Evolutionary conservation across 2,888 invertebrate genomes (phyloP), one percentile per base, ranked within the genome.

Genomic region (Stenodera caucasica): DNA sequence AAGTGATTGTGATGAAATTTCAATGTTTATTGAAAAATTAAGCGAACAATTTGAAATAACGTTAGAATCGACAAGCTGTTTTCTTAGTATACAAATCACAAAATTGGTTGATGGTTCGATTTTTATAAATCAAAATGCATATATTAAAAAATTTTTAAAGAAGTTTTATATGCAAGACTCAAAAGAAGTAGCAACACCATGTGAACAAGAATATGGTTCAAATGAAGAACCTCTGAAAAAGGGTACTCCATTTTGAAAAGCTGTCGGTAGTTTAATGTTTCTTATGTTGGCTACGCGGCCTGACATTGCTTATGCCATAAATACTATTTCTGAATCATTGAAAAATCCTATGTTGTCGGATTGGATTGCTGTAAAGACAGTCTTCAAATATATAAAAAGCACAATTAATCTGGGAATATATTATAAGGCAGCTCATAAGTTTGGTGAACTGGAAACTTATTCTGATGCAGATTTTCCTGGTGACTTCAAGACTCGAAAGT

Each of bases 331-430:
- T n/a, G n/a, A n/a, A n/a, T n/a, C n/a, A n/a, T n/a, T n/a, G n/a
- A n/a, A n/a, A n/a, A n/a, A n/a, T n/a, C n/a, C n/a, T n/a, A n/a
- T n/a, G n/a, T n/a, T n/a, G n/a, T n/a, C 12, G 4, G 60, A 66
- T 49, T 61, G 77, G 73, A 64, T 55, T 12, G 72, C 72, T 1
- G 74, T 73, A 0, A 74, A 77, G 53, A 57, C 72, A 2, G 67
- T 77, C 0, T 55, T 78, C 2, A 60, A 73, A 2, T 78, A 78
- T 52, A 49, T 66, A 7, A 65, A 68, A 54, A 61, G 61, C 11
- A 61, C 65, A n/a, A 57, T 51, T 11, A 50, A 65, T 45, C 26
- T 67, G 6, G 70, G 72, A 26, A 54, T 77, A 6, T 15, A 35
- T 6, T 76, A 65, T 57, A 52, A 49, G 40, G 15, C 21, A 40